Conservation (phyloP, 2,113 vertebrate genomes). For the Actenoides lindsayi region DNA sequence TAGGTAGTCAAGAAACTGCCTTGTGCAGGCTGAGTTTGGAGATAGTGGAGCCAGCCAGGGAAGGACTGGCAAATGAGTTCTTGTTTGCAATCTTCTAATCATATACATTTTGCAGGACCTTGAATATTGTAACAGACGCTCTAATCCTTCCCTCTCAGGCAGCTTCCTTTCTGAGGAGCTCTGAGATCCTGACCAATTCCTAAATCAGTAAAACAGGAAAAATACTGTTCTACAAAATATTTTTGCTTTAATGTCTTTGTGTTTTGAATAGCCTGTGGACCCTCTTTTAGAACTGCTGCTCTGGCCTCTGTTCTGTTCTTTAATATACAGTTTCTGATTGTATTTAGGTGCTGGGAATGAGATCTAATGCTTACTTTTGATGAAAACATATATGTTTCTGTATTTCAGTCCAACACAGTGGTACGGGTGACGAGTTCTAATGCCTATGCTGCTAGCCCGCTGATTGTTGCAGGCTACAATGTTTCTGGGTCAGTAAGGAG, state of each 20-base stretch:
- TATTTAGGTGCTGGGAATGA: background rate
- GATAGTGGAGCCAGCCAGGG: background rate
- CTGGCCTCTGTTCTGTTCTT: background rate
- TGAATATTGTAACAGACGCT: background rate
- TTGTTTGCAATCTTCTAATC: background rate
- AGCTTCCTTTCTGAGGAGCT: background rate
- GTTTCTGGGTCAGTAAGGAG: slow-evolving; percentile 94
- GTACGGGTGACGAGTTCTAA: slow-evolving; percentile 90
- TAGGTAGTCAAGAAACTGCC: background rate
- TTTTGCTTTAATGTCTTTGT: background rate
- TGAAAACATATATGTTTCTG: background rate
- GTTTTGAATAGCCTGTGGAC: background rate
- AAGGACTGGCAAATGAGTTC: background rate
- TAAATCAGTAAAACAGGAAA: background rate
- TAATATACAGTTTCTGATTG: background rate
- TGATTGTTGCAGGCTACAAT: slow-evolving; percentile 93
- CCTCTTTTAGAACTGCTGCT: background rate
- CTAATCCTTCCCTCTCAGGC: background rate
- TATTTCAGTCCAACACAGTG: slow-evolving; percentile 80
- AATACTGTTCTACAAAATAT: background rate
- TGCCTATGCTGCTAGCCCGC: slow-evolving; percentile 80
- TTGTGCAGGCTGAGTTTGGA: rapidly evolving
- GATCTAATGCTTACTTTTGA: background rate
- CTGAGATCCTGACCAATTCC: background rate
- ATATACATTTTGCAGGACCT: background rate